Evolutionary conservation across 2,113 vertebrate species (phyloP), one percentile per base, ranked within the genome.

Genomic region (Rhinichthys klamathensis): DNA sequence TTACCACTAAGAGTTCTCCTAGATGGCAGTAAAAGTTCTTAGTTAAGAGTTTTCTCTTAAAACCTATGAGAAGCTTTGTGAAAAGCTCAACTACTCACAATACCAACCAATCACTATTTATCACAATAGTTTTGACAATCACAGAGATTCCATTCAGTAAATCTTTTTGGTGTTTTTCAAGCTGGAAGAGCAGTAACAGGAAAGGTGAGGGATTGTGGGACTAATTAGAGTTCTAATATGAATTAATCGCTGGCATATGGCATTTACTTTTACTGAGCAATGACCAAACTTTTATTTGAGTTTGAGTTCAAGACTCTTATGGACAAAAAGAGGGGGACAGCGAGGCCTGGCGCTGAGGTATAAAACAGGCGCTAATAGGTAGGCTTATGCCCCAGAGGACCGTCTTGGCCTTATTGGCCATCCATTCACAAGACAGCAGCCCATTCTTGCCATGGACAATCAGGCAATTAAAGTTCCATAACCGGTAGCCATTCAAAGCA

Each of bases 401-500:
- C 84, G 72, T 87, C 83, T 88, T 91, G 51, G 25, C 87, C 92
- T 92, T 93, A 91, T 90, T 92, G 93, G 93, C 91, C 93, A 94
- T 94, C 92, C 89, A 94, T 95, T 94, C 92, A 92, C 77, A 72
- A 90, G 93, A 94, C 92, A 93, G 90, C 84, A 23, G 61, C 21
- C 87, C 89, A 91, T 92, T 93, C 89, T 92, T 89, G 83, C 87
- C 89, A 82, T 86, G 87, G 86, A 93, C 93, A 94, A 92, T 93
- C 92, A 94, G 91, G 93, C 93, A 94, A 95, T 95, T 95, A 94
- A 92, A 90, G 93, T 89, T 85, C 87, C 87, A 89, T 92, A 93
- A 93, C 91, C 86, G 88, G 87, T 87, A 87, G 87, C 90, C 91
- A 83, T 89, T 91, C 85, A 91, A 90, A 82, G 89, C 85, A 67